phyloP scores from a whole-genome alignment of 2,797 vertebrate species.

The Acridotheres tristis region DNA sequence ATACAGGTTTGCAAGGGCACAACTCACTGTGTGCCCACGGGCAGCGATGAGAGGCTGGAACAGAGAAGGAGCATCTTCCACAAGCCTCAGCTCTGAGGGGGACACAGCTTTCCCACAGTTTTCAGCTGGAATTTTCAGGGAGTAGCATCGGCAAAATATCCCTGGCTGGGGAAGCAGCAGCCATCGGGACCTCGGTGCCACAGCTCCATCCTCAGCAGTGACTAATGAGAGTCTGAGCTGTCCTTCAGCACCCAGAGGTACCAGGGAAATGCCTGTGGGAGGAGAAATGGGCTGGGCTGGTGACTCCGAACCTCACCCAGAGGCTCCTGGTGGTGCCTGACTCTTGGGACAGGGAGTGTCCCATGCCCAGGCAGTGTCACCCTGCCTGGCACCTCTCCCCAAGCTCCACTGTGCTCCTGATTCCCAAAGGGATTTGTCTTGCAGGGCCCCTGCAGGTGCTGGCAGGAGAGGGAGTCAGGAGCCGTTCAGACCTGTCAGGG shows the following conservation, averaged over 20 bases:
- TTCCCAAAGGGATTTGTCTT: not conserved
- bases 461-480: not conserved
- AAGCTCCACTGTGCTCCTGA: not conserved
- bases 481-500: not conserved
- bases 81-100: accelerated
- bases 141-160: not conserved
- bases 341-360: not conserved
- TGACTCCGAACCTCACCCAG: not conserved
- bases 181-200: accelerated
- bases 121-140: not conserved
- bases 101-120: accelerated
- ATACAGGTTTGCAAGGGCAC: not conserved
- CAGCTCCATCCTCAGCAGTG: accelerated
- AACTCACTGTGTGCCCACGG: accelerated
- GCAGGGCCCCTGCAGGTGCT: not conserved
- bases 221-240: not conserved
- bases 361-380: not conserved
- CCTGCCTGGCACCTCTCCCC: not conserved
- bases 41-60: not conserved
- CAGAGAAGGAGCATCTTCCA: not conserved
- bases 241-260: not conserved
- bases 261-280: not conserved
- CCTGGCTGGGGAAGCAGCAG: not conserved
- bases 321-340: not conserved
- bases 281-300: not conserved